phyloP scores from a whole-genome alignment of 2,888 invertebrate species.

The Microctonus hyperodae region DNA sequence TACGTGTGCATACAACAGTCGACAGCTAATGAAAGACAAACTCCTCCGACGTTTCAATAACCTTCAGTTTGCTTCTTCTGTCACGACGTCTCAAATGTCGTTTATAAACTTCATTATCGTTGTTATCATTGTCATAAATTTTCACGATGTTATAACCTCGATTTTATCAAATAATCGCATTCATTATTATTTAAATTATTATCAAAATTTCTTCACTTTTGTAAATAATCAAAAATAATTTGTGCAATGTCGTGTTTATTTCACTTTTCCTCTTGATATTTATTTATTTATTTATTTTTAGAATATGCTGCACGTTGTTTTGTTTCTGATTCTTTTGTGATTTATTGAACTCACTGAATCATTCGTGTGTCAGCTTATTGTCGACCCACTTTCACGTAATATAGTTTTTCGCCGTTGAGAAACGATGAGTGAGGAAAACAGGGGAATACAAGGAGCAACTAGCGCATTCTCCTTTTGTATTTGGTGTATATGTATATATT shows the following conservation, averaged over 20 bases:
- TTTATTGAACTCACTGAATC: slow-evolving; percentile 26
- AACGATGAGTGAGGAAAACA: neutral
- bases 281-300: neutral
- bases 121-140: slow-evolving; percentile 13
- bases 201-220: no score
- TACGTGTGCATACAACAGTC: slow-evolving; percentile 28
- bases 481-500: neutral
- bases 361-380: slow-evolving; percentile 29
- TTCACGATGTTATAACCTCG: neutral
- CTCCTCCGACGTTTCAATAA: slow-evolving; percentile 40
- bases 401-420: neutral
- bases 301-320: slow-evolving; percentile 7
- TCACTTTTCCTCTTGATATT: neutral
- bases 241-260: neutral
- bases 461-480: neutral
- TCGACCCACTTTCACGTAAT: slow-evolving; percentile 18
- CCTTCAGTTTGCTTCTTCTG: slow-evolving; percentile 16
- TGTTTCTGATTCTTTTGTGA: neutral
- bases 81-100: neutral
- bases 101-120: slow-evolving; percentile 28
- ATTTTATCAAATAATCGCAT: neutral
- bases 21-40: slow-evolving; percentile 43
- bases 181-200: no score
- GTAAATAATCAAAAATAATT: neutral
- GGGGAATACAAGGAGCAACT: neutral